phyloP scores from a whole-genome alignment of 2,888 invertebrate genomes.

The Latheticus oryzae region DNA sequence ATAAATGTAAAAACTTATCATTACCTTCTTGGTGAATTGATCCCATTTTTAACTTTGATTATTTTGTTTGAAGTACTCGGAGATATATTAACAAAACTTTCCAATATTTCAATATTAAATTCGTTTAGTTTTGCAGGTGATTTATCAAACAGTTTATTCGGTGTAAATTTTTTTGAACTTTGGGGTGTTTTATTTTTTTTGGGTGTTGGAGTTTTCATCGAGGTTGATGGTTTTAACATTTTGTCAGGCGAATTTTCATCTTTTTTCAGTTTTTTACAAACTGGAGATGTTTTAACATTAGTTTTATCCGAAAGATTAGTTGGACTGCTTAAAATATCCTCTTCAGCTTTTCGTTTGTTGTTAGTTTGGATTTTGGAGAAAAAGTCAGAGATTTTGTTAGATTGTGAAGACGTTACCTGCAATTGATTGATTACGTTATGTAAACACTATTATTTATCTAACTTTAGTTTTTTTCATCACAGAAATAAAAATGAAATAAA shows the following conservation, averaged over 20 bases:
- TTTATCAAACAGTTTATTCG: slow-evolving; percentile 57
- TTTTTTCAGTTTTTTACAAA: slow-evolving; percentile 14
- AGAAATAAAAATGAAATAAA: neutral
- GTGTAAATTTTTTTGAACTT: slow-evolving; percentile 38
- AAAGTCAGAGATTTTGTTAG: slow-evolving; percentile 28
- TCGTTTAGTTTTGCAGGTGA: slow-evolving; percentile 56
- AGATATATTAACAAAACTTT: slow-evolving; percentile 59
- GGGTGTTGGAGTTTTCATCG: slow-evolving; percentile 40
- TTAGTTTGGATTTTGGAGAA: slow-evolving; percentile 13
- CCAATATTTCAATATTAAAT: slow-evolving; percentile 59
- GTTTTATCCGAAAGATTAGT: slow-evolving; percentile 7
- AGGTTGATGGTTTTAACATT: slow-evolving; percentile 3
- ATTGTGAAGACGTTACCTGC: too few relatives aligned
- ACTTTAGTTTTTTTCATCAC: slow-evolving; percentile 22
- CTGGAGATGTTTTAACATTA: slow-evolving; percentile 6
- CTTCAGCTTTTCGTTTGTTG: neutral
- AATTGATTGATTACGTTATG: slow-evolving; percentile 6
- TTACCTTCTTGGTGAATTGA: too few relatives aligned
- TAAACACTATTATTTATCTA: neutral
- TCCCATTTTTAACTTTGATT: neutral
- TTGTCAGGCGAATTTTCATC: slow-evolving; percentile 26
- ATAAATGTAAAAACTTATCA: too few relatives aligned
- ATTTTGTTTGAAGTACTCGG: slow-evolving; percentile 55
- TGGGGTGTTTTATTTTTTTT: slow-evolving; percentile 33
- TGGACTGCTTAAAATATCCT: neutral